A percentile compares a stretch with the other conserved stretches of the same genome.
phyloP scores from a whole-genome alignment of 2,888 invertebrate genomes.

The Colletes collaris region DNA sequence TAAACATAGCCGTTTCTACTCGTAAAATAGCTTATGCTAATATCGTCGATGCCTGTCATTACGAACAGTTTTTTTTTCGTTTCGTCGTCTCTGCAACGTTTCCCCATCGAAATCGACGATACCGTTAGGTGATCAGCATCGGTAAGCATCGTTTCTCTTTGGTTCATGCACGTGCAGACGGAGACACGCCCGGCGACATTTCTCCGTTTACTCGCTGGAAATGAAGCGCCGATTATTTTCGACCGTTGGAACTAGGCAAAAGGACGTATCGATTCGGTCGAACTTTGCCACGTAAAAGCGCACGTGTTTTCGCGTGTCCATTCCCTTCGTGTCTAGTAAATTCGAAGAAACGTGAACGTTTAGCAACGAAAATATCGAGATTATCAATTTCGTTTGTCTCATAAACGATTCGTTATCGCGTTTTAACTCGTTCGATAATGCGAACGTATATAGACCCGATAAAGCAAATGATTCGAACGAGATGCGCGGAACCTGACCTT shows the following conservation, averaged over 20 bases:
- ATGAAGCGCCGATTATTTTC: slow-evolving; percentile 33
- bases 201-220: slow-evolving; percentile 6
- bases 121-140: slow-evolving; percentile 56
- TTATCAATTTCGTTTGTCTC: too few relatives aligned
- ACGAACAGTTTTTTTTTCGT: slow-evolving; percentile 4
- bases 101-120: slow-evolving; percentile 29
- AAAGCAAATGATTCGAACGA: not conserved
- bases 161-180: slow-evolving; percentile 44
- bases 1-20: slow-evolving; percentile 56
- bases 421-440: not conserved
- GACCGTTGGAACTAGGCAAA: slow-evolving; percentile 11
- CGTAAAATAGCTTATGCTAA: slow-evolving; percentile 42
- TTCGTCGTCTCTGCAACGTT: not conserved
- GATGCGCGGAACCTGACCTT: slow-evolving; percentile 29
- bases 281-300: not conserved
- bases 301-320: not conserved
- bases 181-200: slow-evolving; percentile 46
- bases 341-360: not conserved
- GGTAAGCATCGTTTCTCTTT: slow-evolving; percentile 37
- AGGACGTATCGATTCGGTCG: not conserved
- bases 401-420: too few relatives aligned
- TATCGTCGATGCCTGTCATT: not conserved
- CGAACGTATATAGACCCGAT: not conserved
- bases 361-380: too few relatives aligned
- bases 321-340: not conserved